Base-by-base conservation (phyloP, 2,888 invertebrate genomes). In the Agrilus mali region DNA sequence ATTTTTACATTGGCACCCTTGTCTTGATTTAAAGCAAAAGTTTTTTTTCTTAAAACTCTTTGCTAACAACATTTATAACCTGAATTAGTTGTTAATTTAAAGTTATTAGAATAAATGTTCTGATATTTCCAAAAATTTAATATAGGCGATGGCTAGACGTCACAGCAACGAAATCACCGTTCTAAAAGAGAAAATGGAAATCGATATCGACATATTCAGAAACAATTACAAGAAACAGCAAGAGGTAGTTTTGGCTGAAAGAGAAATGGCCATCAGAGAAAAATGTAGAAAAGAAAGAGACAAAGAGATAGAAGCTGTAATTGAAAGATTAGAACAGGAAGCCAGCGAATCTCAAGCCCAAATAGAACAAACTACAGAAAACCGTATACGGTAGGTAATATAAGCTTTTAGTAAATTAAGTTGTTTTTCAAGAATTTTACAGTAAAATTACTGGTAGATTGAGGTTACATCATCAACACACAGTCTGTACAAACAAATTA, bases 251-350 rank as follows among this genome's bases (percentile, higher is more conserved):
- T 64, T 86, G 41, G 73, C 75, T 43, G 78, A 79, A 58, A 80
- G 75, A 56, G 83, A 85, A 64, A 69, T 71, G 43, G 73, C 75
- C 52, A 78, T 88, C 54, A 64, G 78, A 2, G 80, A 83, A 22
- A 77, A 82, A 51, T 80, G 78, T 58, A 77, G 79, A 59, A 71
- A 72, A 40, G 86, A 88, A 58, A 66, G 87, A 44, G 88, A 89
- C 64, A 76, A 73, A 38, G 86, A 87, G 67, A 84, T 87, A 42
- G 86, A 88, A 60, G 66, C 73, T 13, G 80, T 80, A 0, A 82
- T 84, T 39, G 78, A 78, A 53, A 73, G 78, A 45, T 69, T 85
- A 57, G 82, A 82, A 50, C 72, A 70, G 0, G 83, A 84, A 57
- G 76, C 79, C 1, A 73, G 74, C 39, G 71, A 73, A 2, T 74